A percentile compares a stretch with the other conserved stretches of the same genome.
Evolutionary conservation across 2,888 invertebrate species (phyloP).

Genomic region (Melanotus villosus): DNA sequence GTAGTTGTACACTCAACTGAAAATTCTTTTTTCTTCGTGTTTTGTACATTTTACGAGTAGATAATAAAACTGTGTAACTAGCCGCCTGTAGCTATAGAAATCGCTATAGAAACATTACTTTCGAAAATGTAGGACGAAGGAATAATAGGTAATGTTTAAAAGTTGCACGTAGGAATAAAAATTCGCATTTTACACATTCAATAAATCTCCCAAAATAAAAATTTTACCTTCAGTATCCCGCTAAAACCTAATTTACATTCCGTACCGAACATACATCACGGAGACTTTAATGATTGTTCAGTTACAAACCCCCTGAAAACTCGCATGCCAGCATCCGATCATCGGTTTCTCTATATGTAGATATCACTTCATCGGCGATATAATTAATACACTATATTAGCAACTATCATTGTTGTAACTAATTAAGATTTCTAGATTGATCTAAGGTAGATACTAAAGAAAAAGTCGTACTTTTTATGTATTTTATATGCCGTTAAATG

Average conservation of each 20-base stretch:
- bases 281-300: slow-evolving; percentile 20
- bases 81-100: slow-evolving; percentile 22
- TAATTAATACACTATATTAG: neutral
- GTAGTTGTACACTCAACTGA: slow-evolving; percentile 63
- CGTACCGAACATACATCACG: too few relatives aligned
- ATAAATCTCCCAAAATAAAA: neutral
- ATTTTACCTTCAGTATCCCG: neutral
- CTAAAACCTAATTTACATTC: neutral
- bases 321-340: neutral
- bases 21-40: slow-evolving; percentile 57
- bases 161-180: neutral
- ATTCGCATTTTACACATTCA: neutral
- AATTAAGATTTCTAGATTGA: neutral
- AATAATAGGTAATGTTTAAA: neutral
- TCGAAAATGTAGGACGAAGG: slow-evolving; percentile 22
- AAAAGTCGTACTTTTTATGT: neutral
- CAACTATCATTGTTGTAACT: neutral
- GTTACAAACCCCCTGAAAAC: neutral
- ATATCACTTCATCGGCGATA: neutral
- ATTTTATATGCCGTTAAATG: neutral
- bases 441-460: neutral
- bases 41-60: slow-evolving; percentile 26
- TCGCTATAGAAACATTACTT: slow-evolving; percentile 14
- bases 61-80: slow-evolving; percentile 29
- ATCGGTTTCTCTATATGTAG: neutral